These are phyloP conservation scores for Antitype chi DNA, from an alignment of 2,888 invertebrate genomes.

Conservation along the genomic window DNA sequence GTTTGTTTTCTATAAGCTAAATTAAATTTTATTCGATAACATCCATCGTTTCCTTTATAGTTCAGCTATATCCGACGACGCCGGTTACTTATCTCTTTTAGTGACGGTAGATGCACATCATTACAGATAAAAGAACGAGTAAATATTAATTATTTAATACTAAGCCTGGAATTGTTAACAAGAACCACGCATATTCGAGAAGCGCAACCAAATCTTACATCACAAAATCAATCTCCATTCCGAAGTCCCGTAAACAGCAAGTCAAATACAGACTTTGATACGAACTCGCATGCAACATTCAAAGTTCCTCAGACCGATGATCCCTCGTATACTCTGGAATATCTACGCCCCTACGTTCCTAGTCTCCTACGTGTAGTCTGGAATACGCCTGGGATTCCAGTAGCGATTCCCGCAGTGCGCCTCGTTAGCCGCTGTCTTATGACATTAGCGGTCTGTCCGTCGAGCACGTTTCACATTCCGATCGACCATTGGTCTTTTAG, in stretches of 20 bases:
- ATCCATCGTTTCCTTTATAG: too few relatives aligned
- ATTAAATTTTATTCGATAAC: too few relatives aligned
- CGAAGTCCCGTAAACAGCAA: conserved; percentile 14
- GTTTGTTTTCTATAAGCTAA: too few relatives aligned
- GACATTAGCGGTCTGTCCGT: conserved; percentile 80
- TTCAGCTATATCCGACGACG: too few relatives aligned
- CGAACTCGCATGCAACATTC: conserved; percentile 39
- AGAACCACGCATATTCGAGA: not conserved
- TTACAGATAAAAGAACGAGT: not conserved
- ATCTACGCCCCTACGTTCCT: conserved; percentile 41
- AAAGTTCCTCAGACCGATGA: conserved; percentile 52
- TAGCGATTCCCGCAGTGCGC: conserved; percentile 75
- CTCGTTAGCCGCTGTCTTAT: conserved; percentile 84
- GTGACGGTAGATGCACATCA: not conserved
- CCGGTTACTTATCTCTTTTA: too few relatives aligned
- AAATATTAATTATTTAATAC: not conserved
- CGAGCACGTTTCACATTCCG: conserved; percentile 64
- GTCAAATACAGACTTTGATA: conserved; percentile 35
- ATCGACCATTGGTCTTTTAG: conserved; percentile 64
- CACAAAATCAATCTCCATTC: conserved; percentile 32
- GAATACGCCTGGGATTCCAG: conserved; percentile 62
- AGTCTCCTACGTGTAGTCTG: conserved; percentile 43
- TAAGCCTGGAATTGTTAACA: not conserved
- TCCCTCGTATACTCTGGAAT: conserved; percentile 27
- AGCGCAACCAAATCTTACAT: not conserved